Evolutionary conservation across 2,797 vertebrate genomes (phyloP).

Genomic region (Hyperoplus immaculatus): DNA sequence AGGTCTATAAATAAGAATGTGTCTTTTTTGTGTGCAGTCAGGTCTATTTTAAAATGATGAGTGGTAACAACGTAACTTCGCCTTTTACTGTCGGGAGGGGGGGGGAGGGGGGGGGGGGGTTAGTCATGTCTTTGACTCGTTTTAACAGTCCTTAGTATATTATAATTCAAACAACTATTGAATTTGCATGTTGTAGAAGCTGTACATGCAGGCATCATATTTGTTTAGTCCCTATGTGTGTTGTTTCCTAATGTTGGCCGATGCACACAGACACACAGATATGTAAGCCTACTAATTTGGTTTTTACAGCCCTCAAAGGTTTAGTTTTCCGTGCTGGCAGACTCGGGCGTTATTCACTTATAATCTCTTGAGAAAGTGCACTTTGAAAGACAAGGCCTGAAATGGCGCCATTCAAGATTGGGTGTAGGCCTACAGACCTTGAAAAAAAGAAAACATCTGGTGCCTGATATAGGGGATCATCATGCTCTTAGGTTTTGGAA

Average conservation of each 20-base stretch:
- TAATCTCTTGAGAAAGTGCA: conserved; percentile 16
- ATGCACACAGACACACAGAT: conserved; percentile 7
- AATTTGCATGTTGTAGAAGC: background rate
- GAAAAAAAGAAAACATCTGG: background rate
- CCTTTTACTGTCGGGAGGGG: conserved; percentile 1
- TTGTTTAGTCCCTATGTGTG: background rate
- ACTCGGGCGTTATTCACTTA: conserved; percentile 7
- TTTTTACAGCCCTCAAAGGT: conserved; percentile 27
- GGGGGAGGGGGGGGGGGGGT: background rate
- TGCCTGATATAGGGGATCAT: background rate
- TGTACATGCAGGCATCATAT: background rate
- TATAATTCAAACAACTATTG: background rate
- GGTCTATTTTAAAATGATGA: conserved; percentile 19
- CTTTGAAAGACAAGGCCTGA: conserved; percentile 3
- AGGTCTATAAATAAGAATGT: conserved; percentile 33
- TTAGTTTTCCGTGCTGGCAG: conserved; percentile 25
- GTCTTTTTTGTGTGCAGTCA: conserved; percentile 4
- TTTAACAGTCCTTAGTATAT: background rate
- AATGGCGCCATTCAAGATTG: conserved; percentile 31
- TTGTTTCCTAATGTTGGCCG: background rate
- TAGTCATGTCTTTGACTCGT: conserved; percentile 15
- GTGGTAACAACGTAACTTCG: background rate
- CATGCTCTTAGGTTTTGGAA: background rate
- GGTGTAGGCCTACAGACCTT: background rate
- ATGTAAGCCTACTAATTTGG: conserved; percentile 1